phyloP scores from a whole-genome alignment of 2,888 invertebrate species.

The Ectemnius continuus region DNA sequence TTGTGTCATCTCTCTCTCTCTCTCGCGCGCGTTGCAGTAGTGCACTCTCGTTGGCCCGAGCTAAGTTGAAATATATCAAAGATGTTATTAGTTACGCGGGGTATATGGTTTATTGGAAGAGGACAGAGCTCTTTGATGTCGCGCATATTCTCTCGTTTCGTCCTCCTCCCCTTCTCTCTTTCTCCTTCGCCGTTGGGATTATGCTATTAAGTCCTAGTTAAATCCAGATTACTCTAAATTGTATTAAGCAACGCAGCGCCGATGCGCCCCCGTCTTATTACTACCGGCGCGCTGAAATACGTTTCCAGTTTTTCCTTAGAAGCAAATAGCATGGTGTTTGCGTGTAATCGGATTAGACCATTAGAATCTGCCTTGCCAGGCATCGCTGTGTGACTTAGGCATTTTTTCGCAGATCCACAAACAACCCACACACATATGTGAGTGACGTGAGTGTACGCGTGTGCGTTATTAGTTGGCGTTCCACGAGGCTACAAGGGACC shows the following conservation, averaged over 20 bases:
- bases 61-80: neutral
- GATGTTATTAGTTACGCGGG: slow-evolving; percentile 9
- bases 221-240: slow-evolving; percentile 9
- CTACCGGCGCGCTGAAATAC: neutral
- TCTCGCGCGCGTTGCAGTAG: neutral
- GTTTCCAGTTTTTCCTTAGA: neutral
- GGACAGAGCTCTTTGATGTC: neutral
- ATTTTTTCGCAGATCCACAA: neutral
- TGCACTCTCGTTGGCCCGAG: neutral
- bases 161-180: no score
- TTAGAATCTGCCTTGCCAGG: neutral
- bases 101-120: neutral
- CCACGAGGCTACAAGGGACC: no score
- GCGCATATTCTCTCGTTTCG: neutral
- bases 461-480: no score
- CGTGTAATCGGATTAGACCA: slow-evolving; percentile 1
- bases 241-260: neutral
- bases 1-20: no score
- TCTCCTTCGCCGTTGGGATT: neutral
- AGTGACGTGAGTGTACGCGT: no score
- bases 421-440: neutral
- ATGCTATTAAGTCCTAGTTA: slow-evolving; percentile 3
- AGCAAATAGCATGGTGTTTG: neutral
- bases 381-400: neutral
- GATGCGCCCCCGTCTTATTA: neutral